Conservation (phyloP, 2,888 invertebrate species). For the Blera fallax region DNA sequence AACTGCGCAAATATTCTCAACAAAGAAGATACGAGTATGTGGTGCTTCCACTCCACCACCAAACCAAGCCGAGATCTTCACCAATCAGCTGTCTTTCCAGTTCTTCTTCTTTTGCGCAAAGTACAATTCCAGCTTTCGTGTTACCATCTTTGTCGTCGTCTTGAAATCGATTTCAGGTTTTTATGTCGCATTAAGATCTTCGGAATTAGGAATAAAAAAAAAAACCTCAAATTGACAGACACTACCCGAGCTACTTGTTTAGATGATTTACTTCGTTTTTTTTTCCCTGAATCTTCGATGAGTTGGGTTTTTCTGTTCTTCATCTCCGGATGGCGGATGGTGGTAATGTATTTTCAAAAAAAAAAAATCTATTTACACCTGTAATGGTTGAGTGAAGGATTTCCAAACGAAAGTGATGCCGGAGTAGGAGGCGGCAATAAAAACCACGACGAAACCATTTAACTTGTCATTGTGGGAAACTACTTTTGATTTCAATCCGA, state of each 20-base stretch:
- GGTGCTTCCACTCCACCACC: background rate
- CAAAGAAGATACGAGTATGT: conserved; percentile 5
- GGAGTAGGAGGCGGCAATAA: background rate
- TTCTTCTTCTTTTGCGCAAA: conserved; percentile 36
- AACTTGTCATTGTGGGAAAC: background rate
- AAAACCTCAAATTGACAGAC: background rate
- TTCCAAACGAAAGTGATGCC: conserved; percentile 9
- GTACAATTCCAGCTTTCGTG: conserved; percentile 7
- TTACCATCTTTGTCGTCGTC: conserved; percentile 26
- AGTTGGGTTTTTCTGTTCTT: background rate
- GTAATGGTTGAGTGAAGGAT: background rate
- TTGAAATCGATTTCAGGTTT: conserved; percentile 48
- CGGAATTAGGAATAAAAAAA: background rate
- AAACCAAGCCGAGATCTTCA: too few relatives aligned
- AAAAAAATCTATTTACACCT: background rate
- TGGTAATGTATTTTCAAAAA: background rate
- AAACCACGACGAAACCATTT: background rate
- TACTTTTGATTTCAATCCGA: conserved; percentile 12
- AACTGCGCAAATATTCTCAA: conserved; percentile 29
- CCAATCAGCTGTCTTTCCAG: conserved; percentile 42
- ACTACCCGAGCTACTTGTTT: background rate
- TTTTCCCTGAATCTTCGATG: background rate
- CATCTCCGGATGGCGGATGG: background rate
- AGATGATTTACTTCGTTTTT: background rate
- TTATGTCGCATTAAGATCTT: conserved; percentile 25